Base-by-base conservation (phyloP, 2,797 vertebrate species). In the Triplophysa yarkandensis region DNA sequence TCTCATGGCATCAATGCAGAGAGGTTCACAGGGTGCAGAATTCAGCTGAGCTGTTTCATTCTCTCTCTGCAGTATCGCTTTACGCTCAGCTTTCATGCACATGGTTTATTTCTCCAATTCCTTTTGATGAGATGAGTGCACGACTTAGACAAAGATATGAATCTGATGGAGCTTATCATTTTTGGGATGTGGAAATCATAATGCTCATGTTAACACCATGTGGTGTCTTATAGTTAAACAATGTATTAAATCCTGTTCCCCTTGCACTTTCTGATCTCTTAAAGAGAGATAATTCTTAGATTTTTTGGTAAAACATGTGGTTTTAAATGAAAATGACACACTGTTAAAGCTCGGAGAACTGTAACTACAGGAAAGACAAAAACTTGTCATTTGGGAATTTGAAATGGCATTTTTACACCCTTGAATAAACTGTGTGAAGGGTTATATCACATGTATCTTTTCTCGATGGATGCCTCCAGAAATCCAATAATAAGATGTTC, bases 31-130 rank as follows among this genome's bases (percentile, higher is more conserved):
- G 60, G 54, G 78, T 66, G 68, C 75, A 55, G 68, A 80, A 69
- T 76, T 17, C 46, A 78, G 76, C 78, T 80, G 81, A 82, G 68
- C 72, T 57, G 54, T 13, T 55, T 80, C 50, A 69, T 75, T 75
- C 67, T n/a, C 5, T 58, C 55, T 32, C 61, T 55, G 64, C 74
- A 57, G 32, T 68, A 69, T 72, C 69, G 46, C 63, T 76, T 57
- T 77, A 62, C 57, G 4, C 5, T 60, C 65, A 14, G 65, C 32
- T 57, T 34, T 69, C 58, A 57, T 74, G 34, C 36, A 43, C 34
- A 16, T 14, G 7, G n/a, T 39, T 19, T 4, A 34, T 23, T 14
- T 27, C 16, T 41, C 66, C 8, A 36, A 54, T 41, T 2, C 39
- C 65, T 32, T 72, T 27, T 61, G 21, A 69, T 8, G 44, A 66